These are phyloP conservation scores for Augochlorella aurata DNA, from an alignment of 2,888 invertebrate species.

Conservation along the genomic window DNA sequence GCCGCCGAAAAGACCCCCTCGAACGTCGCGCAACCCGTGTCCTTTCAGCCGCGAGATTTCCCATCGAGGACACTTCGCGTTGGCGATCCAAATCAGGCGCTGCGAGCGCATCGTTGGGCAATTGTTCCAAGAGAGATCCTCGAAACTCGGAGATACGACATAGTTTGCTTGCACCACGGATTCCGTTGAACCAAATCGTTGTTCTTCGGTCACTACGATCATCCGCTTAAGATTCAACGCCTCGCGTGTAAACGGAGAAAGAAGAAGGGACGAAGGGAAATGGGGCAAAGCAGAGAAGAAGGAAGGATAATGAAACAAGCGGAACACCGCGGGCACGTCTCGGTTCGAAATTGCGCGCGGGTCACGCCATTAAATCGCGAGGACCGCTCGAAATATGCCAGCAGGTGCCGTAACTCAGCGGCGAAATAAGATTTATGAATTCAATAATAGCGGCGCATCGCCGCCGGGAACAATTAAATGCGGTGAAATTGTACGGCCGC, in stretches of 20 bases:
- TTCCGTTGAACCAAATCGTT: too few relatives aligned
- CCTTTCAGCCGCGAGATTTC: too few relatives aligned
- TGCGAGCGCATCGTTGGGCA: too few relatives aligned
- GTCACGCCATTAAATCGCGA: constrained; percentile 18
- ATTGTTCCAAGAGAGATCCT: too few relatives aligned
- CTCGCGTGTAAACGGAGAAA: not conserved
- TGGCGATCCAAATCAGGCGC: too few relatives aligned
- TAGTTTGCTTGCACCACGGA: too few relatives aligned
- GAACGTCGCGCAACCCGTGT: too few relatives aligned
- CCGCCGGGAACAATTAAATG: constrained; percentile 52
- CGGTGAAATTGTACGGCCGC: constrained; percentile 37
- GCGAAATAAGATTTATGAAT: constrained; percentile 56
- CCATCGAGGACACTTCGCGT: too few relatives aligned
- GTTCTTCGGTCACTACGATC: too few relatives aligned
- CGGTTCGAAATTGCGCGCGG: not conserved
- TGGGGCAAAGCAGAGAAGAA: not conserved
- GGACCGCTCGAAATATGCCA: constrained; percentile 23
- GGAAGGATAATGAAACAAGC: not conserved
- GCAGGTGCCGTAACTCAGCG: constrained; percentile 31
- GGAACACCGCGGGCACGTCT: not conserved
- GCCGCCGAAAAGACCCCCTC: too few relatives aligned
- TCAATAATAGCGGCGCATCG: constrained; percentile 52
- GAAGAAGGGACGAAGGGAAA: not conserved
- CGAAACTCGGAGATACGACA: too few relatives aligned
- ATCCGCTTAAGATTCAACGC: too few relatives aligned